Conservation (phyloP, 2,113 vertebrate species). For the Lamprologus speciosus region DNA sequence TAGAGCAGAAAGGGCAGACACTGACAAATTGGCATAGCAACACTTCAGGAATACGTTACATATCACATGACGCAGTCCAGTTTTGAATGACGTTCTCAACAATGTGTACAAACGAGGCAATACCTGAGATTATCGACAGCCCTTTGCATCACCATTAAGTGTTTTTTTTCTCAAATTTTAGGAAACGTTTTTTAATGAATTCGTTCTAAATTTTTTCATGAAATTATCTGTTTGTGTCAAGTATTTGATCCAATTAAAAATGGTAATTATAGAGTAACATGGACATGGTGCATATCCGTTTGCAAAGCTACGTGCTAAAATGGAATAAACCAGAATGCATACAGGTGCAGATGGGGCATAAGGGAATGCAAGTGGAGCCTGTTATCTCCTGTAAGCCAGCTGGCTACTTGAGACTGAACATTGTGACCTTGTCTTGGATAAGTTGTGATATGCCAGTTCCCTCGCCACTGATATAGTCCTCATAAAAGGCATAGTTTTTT, state of each 20-base stretch:
- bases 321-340: not conserved
- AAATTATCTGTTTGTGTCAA: not conserved
- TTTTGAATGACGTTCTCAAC: not conserved
- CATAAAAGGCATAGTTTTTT: not conserved
- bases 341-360: not conserved
- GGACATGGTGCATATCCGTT: not conserved
- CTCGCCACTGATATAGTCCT: not conserved
- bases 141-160: not conserved
- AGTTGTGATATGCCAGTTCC: not conserved
- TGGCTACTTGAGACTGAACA: not conserved
- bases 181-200: not conserved
- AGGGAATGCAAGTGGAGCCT: not conserved
- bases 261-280: not conserved
- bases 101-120: not conserved
- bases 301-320: not conserved
- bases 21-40: not conserved
- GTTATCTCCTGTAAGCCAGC: slow-evolving; percentile 29
- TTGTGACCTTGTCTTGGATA: slow-evolving; percentile 20
- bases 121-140: not conserved
- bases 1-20: too few species aligned
- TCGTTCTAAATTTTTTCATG: not conserved
- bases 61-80: not conserved
- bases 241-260: not conserved
- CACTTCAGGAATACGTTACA: not conserved
- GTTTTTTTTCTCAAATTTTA: not conserved